phyloP scores from a whole-genome alignment of 1,140 invertebrate species.

The Lucilia sericata region DNA sequence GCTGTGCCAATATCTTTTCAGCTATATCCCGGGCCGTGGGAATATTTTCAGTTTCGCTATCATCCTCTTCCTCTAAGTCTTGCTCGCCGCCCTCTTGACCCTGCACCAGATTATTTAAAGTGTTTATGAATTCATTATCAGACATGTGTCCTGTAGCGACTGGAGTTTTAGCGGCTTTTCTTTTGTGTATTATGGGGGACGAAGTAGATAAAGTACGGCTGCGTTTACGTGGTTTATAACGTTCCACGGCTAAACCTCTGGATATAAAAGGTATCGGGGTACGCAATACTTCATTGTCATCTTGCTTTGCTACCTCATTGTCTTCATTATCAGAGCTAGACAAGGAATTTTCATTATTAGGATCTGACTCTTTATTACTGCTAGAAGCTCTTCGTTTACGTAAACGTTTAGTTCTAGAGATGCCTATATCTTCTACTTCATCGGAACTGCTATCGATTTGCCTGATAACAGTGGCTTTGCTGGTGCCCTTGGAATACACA shows the following conservation, averaged over 20 bases:
- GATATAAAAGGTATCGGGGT: slow-evolving; percentile 60
- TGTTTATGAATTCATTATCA: slow-evolving; percentile 47
- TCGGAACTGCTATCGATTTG: slow-evolving; percentile 48
- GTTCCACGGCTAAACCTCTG: slow-evolving; percentile 60
- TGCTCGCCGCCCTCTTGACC: not conserved
- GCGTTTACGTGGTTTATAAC: slow-evolving; percentile 54
- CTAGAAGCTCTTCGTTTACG: slow-evolving; percentile 60
- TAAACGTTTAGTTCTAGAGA: slow-evolving; percentile 55
- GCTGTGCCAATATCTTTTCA: slow-evolving; percentile 52
- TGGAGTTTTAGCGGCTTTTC: not conserved
- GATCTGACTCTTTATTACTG: slow-evolving; percentile 59
- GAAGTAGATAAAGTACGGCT: slow-evolving; percentile 7
- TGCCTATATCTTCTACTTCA: slow-evolving; percentile 44
- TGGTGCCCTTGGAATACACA: slow-evolving; percentile 59
- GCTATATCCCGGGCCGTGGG: slow-evolving; percentile 61
- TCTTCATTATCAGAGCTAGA: slow-evolving; percentile 46
- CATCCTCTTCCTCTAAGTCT: slow-evolving; percentile 48
- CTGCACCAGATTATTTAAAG: slow-evolving; percentile 47
- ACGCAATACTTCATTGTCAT: slow-evolving; percentile 50
- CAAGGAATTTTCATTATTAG: slow-evolving; percentile 49
- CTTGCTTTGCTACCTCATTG: slow-evolving; percentile 37
- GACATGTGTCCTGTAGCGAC: slow-evolving; percentile 42
- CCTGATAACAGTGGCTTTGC: slow-evolving; percentile 46
- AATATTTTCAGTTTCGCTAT: slow-evolving; percentile 49
- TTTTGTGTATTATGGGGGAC: not conserved